Conservation (phyloP, 2,797 vertebrate species). For the Micropoecilia bifurca region DNA sequence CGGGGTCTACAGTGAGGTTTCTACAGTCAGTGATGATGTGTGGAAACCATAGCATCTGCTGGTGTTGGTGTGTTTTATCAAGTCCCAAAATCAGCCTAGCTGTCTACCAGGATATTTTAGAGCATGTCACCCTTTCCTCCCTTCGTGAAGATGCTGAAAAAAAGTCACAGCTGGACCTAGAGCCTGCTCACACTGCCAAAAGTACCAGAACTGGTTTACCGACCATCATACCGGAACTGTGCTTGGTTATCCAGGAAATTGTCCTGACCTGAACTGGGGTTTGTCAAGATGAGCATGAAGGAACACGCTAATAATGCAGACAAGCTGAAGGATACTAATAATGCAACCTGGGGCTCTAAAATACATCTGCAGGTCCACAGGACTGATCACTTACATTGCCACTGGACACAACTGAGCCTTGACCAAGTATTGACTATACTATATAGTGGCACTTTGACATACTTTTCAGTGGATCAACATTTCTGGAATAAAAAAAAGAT, state of each 20-base stretch:
- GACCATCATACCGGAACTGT: neutral
- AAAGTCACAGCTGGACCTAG: neutral
- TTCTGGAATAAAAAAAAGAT: neutral
- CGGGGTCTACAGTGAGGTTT: neutral
- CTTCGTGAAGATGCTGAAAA: neutral
- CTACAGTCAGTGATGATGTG: neutral
- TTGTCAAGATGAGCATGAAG: neutral
- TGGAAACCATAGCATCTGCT: neutral
- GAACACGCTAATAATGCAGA: neutral
- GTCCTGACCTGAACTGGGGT: neutral
- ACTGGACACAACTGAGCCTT: neutral
- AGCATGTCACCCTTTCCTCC: neutral
- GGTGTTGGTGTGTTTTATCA: neutral
- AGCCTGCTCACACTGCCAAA: neutral
- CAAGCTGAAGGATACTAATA: neutral
- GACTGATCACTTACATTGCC: neutral
- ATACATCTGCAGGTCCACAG: neutral
- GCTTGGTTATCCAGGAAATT: neutral
- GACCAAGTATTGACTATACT: neutral
- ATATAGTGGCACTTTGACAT: neutral
- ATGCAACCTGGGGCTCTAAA: neutral
- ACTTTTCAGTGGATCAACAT: neutral
- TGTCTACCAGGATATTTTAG: neutral
- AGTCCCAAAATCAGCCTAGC: neutral
- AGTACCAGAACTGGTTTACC: neutral